Base-by-base conservation (phyloP, 1,140 invertebrate species). In the Drosophila rufa region DNA sequence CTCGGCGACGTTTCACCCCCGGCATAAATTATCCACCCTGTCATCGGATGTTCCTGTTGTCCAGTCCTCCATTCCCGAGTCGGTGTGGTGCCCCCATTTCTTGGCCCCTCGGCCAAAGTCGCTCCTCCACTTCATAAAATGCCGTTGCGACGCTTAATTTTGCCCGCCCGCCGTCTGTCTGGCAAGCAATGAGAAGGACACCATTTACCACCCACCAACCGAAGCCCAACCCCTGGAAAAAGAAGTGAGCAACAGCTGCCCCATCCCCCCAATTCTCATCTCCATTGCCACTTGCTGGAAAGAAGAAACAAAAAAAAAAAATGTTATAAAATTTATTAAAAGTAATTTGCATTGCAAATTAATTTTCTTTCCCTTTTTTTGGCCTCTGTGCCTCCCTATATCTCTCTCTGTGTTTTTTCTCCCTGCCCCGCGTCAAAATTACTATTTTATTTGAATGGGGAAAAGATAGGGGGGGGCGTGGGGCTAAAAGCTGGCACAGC, bases 321-420 rank as follows among this genome's bases (percentile, higher is more conserved):
- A 51, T 76, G 74, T 58, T 51, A 66, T 45, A 77, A 70, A 75
- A 69, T 80, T 65, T 65, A 79, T 79, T 84, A 77, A 85, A 85
- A 85, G 69, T 85, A 84, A 84, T 84, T 84, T 84, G 81, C 81
- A 84, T 81, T 85, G 82, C 82, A 84, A 85, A 84, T 84, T 80
- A 84, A 75, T 84, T 84, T 81, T 84, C 79, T 69, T 85, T 62
- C 73, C 67, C 73, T 83, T 68, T 79, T 79, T 59, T 46, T 36
- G 27, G 27, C 33, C 25, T 36, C 12, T 22, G 30, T 12, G 12
- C 51, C 51, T 22, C 51, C 30, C 50, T 14, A 14, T 19, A 19
- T 36, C 3, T 14, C n/a, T 9, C 12, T 55, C 17, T 40, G 33
- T 55, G 33, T 38, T 15, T 22, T 36, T 40, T 22, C 22, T 22